Evolutionary conservation across 1,140 invertebrate species (phyloP).

Genomic region (Centruroides sculpturatus): DNA sequence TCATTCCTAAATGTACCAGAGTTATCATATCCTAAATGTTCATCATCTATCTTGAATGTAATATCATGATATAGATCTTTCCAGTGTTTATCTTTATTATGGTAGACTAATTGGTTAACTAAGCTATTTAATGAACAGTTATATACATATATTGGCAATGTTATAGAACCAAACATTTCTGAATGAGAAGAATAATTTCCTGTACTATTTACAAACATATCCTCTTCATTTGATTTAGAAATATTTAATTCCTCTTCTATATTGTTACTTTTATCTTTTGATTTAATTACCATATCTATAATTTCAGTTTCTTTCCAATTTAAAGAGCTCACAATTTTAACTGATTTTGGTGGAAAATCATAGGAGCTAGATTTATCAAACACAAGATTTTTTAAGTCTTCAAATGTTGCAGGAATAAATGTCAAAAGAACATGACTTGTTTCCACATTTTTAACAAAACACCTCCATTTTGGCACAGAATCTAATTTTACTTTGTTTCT

Average conservation of each 20-base stretch:
- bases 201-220: background rate
- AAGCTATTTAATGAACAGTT: slow-evolving; percentile 46
- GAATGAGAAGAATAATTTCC: background rate
- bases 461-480: slow-evolving; percentile 41
- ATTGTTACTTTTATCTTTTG: background rate
- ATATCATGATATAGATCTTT: slow-evolving; percentile 29
- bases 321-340: background rate
- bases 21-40: slow-evolving; percentile 7
- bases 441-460: slow-evolving; percentile 49
- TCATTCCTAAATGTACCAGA: slow-evolving; percentile 9
- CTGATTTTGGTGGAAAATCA: background rate
- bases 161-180: slow-evolving; percentile 20
- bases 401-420: slow-evolving; percentile 45
- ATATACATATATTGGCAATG: slow-evolving; percentile 51
- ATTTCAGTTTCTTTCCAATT: background rate
- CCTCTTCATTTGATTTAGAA: background rate
- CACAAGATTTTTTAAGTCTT: slow-evolving; percentile 26
- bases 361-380: background rate
- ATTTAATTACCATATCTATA: background rate
- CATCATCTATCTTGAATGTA: slow-evolving; percentile 23
- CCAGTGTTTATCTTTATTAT: slow-evolving; percentile 25
- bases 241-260: background rate
- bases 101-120: slow-evolving; percentile 41
- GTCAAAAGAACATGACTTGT: slow-evolving; percentile 48
- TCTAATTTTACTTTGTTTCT: background rate